A percentile compares a stretch with the other conserved stretches of the same genome.
phyloP scores from a whole-genome alignment of 2,113 vertebrate species.

The Verasper variegatus region DNA sequence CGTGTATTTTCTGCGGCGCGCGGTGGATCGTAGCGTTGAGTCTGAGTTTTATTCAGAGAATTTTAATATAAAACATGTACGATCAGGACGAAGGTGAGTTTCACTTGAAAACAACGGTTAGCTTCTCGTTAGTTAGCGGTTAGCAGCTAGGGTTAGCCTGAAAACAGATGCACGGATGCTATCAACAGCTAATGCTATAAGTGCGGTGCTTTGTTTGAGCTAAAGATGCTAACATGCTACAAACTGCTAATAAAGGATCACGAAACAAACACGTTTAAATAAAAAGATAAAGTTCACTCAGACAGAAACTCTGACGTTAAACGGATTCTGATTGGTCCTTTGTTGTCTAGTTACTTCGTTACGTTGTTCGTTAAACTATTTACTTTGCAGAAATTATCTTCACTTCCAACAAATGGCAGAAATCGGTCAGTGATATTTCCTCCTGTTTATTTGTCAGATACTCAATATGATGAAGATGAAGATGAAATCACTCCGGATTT shows the following conservation, averaged over 20 bases:
- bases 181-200: neutral
- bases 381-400: neutral
- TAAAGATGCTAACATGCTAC: neutral
- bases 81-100: slow-evolving; percentile 84
- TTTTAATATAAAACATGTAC: slow-evolving; percentile 71
- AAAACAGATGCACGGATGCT: neutral
- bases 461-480: slow-evolving; percentile 97
- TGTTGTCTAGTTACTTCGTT: neutral
- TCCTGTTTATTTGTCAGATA: slow-evolving; percentile 83
- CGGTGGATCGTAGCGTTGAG: too few species aligned
- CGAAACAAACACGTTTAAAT: neutral
- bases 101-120: neutral
- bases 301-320: neutral
- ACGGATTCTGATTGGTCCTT: neutral
- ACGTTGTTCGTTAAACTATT: neutral
- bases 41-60: too few species aligned
- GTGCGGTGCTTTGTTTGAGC: slow-evolving; percentile 11
- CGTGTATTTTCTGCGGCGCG: too few species aligned
- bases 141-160: slow-evolving; percentile 5
- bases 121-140: neutral
- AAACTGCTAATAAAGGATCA: neutral
- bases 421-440: neutral
- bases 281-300: too few species aligned
- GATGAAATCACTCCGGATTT: slow-evolving; percentile 98
- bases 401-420: neutral